Base-by-base conservation (phyloP, 2,888 invertebrate species). In the Catocala fraxini region DNA sequence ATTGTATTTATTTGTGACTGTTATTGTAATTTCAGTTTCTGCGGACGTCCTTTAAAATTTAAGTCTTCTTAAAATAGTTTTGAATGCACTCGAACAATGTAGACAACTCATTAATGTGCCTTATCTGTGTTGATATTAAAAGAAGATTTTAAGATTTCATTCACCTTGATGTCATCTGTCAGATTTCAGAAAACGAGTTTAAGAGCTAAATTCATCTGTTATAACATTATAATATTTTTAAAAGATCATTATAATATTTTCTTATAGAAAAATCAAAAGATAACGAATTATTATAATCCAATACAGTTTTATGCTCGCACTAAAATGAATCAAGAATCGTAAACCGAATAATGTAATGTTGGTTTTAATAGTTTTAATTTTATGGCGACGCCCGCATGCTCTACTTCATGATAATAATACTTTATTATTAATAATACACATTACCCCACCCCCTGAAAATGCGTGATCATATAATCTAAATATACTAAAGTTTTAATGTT, bases 271-370 rank as follows among this genome's bases (percentile, higher is more conserved):
- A 71, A 68, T 77, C 61, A 64, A 72, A 65, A 58, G 59, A 56
- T 65, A 67, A 63, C 53, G 58, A 63, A 63, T 77, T 71, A 73
- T 73, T 73, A 73, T 81, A 76, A 84, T 85, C 81, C 81, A 86
- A 88, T 88, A 79, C 79, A 84, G 80, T 79, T 89, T 89, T 84
- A 89, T 79, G 77, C 79, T 71, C 67, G 84, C 75, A 73, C 83
- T 90, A 87, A 88, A 90, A 87, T 86, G 79, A 90, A 88, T 87
- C 79, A 80, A 81, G 69, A 78, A 76, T 81, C 87, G 83, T 92
- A 89, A 92, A 91, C 70, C 81, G 81, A 84, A 86, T 84, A 85
- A 82, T 84, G 81, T 84, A 81, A 80, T 81, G 80, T 70, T 56
- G 25, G 51, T 56, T 63, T 51, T 35, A 69, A 83, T 81, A 83